Percentiles rank a stretch among this genome's conserved stretches.
These are phyloP conservation scores for Operophtera brumata DNA, from an alignment of 2,888 invertebrate species.

Conservation along the genomic window DNA sequence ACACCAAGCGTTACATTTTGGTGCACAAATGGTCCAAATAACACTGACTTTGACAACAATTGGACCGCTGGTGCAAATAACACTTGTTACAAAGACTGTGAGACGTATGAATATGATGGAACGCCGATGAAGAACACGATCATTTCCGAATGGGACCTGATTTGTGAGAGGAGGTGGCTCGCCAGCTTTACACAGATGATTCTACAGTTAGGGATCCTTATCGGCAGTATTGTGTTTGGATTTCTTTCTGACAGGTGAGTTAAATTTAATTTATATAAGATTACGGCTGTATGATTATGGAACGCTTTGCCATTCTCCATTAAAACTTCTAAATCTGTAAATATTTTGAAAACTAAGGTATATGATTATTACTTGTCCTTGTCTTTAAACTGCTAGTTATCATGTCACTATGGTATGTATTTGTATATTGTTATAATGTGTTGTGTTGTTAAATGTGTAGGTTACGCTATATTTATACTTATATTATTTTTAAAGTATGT, in stretches of 20 bases:
- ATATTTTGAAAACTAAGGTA: no score
- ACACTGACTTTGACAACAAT: not conserved
- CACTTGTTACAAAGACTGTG: conserved; percentile 79
- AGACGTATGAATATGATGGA: conserved; percentile 80
- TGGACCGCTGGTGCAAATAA: conserved; percentile 38
- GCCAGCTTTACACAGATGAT: conserved; percentile 86
- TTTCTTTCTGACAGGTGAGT: conserved; percentile 85
- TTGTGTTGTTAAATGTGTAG: no score
- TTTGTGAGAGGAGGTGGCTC: conserved; percentile 83
- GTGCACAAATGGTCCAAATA: conserved; percentile 7
- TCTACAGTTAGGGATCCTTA: conserved; percentile 86
- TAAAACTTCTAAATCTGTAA: no score
- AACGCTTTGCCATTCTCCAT: no score
- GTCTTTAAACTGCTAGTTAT: no score
- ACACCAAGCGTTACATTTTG: conserved; percentile 52
- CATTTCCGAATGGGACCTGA: conserved; percentile 87
- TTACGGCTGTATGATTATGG: no score
- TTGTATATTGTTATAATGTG: no score
- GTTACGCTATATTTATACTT: no score
- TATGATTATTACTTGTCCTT: no score
- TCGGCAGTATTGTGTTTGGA: conserved; percentile 87
- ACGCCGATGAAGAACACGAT: conserved; percentile 85
- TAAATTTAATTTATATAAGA: not conserved
- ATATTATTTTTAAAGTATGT: no score
- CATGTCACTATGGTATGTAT: no score